These are phyloP conservation scores for Brenthis hecate DNA, from an alignment of 2,888 invertebrate genomes.

Conservation along the genomic window DNA sequence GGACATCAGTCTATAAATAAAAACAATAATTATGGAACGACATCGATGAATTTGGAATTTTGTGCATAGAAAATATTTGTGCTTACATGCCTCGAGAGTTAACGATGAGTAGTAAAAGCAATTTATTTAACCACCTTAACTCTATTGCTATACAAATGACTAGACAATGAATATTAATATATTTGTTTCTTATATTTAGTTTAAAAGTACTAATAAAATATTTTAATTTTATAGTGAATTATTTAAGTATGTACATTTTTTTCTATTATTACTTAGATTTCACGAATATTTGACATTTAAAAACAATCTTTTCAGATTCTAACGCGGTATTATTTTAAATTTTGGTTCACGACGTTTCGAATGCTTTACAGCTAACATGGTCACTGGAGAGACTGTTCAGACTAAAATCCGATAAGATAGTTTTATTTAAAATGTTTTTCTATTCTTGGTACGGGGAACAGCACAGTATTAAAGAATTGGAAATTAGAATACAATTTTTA, in stretches of 20 bases:
- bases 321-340: too few relatives aligned
- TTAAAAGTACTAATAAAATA: constrained; percentile 16
- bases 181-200: background rate
- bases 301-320: too few relatives aligned
- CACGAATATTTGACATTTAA: too few relatives aligned
- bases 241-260: constrained; percentile 7
- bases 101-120: constrained; percentile 29
- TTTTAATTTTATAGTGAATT: background rate
- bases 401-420: too few relatives aligned
- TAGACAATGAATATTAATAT: constrained; percentile 23
- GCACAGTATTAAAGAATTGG: background rate
- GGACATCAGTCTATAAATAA: background rate
- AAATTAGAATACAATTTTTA: background rate
- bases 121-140: constrained; percentile 27
- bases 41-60: constrained; percentile 33
- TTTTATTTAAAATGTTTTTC: too few relatives aligned
- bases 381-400: too few relatives aligned
- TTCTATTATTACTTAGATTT: background rate
- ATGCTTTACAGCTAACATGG: too few relatives aligned
- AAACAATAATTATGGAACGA: constrained; percentile 5
- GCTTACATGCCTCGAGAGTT: constrained; percentile 33
- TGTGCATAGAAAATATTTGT: constrained; percentile 44
- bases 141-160: constrained; percentile 31
- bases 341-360: too few relatives aligned
- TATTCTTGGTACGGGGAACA: background rate